Percentiles rank a stretch among this genome's conserved stretches.
These are phyloP conservation scores for Tiphia femorata DNA, from an alignment of 2,888 invertebrate species.

Conservation along the genomic window DNA sequence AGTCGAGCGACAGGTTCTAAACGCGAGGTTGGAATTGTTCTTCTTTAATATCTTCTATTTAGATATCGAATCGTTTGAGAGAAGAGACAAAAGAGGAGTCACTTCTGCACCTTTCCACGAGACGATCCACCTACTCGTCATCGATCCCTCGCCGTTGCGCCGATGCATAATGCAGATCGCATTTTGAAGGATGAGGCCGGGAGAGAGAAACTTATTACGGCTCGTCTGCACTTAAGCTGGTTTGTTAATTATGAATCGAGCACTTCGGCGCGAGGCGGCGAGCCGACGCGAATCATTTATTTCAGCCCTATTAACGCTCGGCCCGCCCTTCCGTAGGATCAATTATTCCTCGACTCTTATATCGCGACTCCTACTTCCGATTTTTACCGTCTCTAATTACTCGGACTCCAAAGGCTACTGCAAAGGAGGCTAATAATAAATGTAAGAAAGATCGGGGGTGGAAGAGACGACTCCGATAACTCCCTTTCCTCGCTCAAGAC, in stretches of 20 bases:
- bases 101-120: no score
- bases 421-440: no score
- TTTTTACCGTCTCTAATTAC: neutral
- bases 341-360: constrained; percentile 3
- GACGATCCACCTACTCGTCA: no score
- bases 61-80: no score
- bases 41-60: no score
- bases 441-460: no score
- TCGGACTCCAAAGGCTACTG: no score
- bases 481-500: no score
- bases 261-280: neutral
- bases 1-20: no score
- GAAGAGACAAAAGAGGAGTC: no score
- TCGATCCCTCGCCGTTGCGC: neutral
- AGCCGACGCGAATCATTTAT: constrained; percentile 5
- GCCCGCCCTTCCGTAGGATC: neutral
- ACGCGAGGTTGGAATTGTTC: no score
- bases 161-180: neutral
- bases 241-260: neutral
- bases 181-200: neutral
- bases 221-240: neutral
- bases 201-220: neutral
- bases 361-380: neutral
- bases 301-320: neutral
- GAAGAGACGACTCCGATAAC: no score